A percentile compares a stretch with the other conserved stretches of the same genome.
phyloP scores from a whole-genome alignment of 2,797 vertebrate species.

The Siniperca scherzeri region DNA sequence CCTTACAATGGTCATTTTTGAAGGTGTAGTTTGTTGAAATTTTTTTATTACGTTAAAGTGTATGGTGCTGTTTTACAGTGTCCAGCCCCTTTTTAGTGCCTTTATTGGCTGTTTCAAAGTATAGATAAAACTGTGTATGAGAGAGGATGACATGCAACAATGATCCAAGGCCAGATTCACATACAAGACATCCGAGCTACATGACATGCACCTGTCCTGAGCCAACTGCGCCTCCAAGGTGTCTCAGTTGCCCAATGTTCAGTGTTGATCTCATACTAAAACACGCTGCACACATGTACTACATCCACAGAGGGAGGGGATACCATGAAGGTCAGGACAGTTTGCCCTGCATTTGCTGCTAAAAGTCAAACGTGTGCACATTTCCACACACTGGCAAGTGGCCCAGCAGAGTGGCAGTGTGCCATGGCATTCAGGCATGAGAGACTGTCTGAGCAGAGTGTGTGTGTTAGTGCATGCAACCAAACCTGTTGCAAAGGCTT shows the following conservation, averaged over 20 bases:
- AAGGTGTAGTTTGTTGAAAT: not conserved
- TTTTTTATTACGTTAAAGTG: not conserved
- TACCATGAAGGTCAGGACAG: constrained; percentile 41
- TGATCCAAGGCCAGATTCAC: constrained; percentile 23
- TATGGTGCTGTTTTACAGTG: not conserved
- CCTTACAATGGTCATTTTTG: not conserved
- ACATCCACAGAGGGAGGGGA: constrained; percentile 14
- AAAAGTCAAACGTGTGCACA: constrained; percentile 50
- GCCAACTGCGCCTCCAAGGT: constrained; percentile 32
- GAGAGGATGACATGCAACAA: constrained; percentile 28
- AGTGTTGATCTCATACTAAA: constrained; percentile 22
- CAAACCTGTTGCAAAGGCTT: constrained; percentile 46
- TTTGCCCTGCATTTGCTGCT: constrained; percentile 31
- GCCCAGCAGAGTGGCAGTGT: constrained; percentile 38
- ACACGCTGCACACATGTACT: constrained; percentile 10
- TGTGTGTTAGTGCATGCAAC: constrained; percentile 21
- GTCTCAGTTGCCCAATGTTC: constrained; percentile 15
- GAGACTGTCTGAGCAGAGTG: constrained; percentile 1
- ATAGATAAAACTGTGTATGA: not conserved
- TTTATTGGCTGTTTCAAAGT: constrained; percentile 5
- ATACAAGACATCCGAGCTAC: constrained; percentile 19
- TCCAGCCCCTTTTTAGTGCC: not conserved
- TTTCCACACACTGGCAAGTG: constrained; percentile 30
- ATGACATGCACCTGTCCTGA: constrained; percentile 40
- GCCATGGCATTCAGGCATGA: constrained; percentile 42